Percentiles rank a stretch among this genome's conserved stretches.
These are phyloP conservation scores for Eustalomyia histrio DNA, from an alignment of 2,888 invertebrate species.

Conservation along the genomic window DNA sequence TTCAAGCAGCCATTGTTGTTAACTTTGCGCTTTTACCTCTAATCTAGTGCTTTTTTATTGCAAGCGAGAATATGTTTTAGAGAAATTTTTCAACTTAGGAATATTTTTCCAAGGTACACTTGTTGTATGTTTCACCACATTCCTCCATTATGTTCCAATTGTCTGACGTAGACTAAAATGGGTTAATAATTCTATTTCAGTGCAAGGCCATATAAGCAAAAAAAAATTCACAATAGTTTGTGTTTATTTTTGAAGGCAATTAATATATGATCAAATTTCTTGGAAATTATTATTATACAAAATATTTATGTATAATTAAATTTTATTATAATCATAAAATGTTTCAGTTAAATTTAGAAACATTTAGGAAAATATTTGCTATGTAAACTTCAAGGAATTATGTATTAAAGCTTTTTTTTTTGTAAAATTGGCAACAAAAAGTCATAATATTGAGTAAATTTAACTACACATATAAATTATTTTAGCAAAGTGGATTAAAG, in stretches of 20 bases:
- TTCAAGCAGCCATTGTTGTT: too few species aligned
- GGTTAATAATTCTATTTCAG: background rate
- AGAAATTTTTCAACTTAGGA: too few species aligned
- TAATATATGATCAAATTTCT: background rate
- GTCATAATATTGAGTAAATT: background rate
- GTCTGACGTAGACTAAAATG: too few species aligned
- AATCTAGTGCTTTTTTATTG: too few species aligned
- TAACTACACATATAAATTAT: background rate
- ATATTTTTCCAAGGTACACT: too few species aligned
- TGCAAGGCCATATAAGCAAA: background rate
- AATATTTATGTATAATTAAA: background rate
- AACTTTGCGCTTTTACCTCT: too few species aligned
- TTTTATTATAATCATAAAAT: constrained; percentile 1
- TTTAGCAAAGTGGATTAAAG: background rate
- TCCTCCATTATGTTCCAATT: too few species aligned
- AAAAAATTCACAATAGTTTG: background rate
- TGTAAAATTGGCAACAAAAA: background rate
- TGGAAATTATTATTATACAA: background rate
- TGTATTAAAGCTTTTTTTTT: background rate
- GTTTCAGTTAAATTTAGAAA: background rate
- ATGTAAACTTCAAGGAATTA: constrained; percentile 4
- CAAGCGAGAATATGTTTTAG: too few species aligned
- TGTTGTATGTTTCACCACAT: too few species aligned
- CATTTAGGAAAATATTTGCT: too few species aligned
- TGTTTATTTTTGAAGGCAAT: background rate